A percentile compares a stretch with the other conserved stretches of the same genome.
phyloP scores from a whole-genome alignment of 2,888 invertebrate genomes.

The Netelia melanura region DNA sequence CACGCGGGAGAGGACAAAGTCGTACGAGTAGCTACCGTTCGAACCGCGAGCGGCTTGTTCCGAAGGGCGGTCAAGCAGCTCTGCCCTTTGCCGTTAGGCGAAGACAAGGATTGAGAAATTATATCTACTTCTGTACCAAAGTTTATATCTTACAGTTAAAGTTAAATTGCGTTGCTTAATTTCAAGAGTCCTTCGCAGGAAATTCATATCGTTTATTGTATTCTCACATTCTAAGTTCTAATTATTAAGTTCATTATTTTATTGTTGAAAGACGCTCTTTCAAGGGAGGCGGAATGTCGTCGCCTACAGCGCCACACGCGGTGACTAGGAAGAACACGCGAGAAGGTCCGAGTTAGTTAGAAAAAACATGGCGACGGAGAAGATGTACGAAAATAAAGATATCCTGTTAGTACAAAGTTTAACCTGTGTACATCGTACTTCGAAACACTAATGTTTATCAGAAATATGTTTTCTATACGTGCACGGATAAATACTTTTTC shows the following conservation, averaged over 20 bases:
- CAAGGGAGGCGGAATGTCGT: not conserved
- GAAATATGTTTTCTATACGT: too few relatives aligned
- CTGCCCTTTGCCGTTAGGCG: conserved; percentile 67
- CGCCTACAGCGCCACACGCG: too few relatives aligned
- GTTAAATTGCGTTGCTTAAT: not conserved
- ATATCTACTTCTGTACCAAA: not conserved
- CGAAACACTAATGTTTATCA: too few relatives aligned
- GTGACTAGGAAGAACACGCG: too few relatives aligned
- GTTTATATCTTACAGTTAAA: not conserved
- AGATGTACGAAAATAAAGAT: too few relatives aligned
- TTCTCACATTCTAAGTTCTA: not conserved
- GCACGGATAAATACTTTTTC: too few relatives aligned
- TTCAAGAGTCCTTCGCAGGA: not conserved
- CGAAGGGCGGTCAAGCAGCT: conserved; percentile 65
- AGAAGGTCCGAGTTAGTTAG: too few relatives aligned
- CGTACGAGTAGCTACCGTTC: conserved; percentile 74
- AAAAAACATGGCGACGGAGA: too few relatives aligned
- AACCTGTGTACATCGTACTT: too few relatives aligned
- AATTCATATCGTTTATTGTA: not conserved
- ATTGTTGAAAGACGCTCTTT: conserved; percentile 2
- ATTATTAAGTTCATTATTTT: not conserved
- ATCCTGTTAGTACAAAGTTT: too few relatives aligned
- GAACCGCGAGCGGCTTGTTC: conserved; percentile 67
- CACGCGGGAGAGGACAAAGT: conserved; percentile 75
- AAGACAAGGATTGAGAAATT: not conserved